Evolutionary conservation across 2,888 invertebrate species (phyloP).

Genomic region (Acanthosepion esculentum): DNA sequence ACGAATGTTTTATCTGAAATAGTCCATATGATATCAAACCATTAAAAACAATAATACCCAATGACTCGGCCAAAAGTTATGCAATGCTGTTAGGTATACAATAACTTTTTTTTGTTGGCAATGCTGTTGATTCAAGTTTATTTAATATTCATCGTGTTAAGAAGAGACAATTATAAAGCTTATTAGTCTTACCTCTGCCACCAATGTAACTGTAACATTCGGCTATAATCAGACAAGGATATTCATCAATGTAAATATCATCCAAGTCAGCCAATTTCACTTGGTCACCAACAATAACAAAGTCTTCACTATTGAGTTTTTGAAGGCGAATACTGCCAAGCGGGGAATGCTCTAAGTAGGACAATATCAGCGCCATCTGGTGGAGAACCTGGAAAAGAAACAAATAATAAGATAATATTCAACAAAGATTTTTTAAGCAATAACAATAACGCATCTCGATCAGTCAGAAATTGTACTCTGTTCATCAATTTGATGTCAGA

Average conservation of each 20-base stretch:
- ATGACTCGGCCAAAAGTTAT: no score
- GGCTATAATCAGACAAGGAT: conserved; percentile 52
- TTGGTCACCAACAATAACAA: conserved; percentile 58
- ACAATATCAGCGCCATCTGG: conserved; percentile 59
- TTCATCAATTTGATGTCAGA: no score
- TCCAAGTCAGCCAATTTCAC: conserved; percentile 66
- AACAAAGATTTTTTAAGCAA: no score
- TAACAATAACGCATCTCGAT: no score
- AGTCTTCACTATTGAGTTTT: conserved; percentile 59
- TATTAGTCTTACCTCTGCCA: background rate
- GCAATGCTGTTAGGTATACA: no score
- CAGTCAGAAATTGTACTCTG: no score
- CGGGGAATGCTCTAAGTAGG: conserved; percentile 62
- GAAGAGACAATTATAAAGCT: background rate
- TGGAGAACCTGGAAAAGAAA: conserved; percentile 56
- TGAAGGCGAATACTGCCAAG: conserved; percentile 63
- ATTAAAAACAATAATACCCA: no score
- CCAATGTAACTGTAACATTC: conserved; percentile 51
- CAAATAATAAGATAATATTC: background rate
- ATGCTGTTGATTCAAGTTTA: no score
- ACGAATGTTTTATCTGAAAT: no score
- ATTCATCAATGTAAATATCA: conserved; percentile 61
- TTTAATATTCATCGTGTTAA: no score
- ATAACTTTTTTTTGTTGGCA: no score
- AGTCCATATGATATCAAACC: no score